A percentile compares a stretch with the other conserved stretches of the same genome.
These are phyloP conservation scores for Rhagoletis pomonella DNA, from an alignment of 1,140 invertebrate genomes.

Conservation along the genomic window DNA sequence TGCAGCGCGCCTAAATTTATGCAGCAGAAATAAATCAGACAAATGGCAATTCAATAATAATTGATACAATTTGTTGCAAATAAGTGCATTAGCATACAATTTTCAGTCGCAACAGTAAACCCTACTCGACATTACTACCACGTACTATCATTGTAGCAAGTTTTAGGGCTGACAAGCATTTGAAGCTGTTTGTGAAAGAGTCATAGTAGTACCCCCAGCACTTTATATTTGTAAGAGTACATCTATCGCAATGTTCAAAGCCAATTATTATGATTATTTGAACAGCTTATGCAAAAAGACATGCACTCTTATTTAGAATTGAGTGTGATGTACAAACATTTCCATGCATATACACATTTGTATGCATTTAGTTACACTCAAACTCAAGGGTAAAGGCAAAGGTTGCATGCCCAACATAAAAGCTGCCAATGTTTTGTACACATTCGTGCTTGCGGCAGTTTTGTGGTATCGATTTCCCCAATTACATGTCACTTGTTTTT, in stretches of 20 bases:
- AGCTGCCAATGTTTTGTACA: not conserved
- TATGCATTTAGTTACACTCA: not conserved
- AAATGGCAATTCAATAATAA: conserved; percentile 45
- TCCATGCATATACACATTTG: too few species aligned
- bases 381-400: not conserved
- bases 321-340: not conserved
- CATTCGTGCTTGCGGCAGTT: conserved; percentile 23
- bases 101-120: not conserved
- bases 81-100: not conserved
- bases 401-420: not conserved
- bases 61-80: conserved; percentile 28
- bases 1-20: conserved; percentile 15
- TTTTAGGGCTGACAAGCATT: not conserved
- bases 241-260: conserved; percentile 11
- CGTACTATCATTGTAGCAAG: conserved; percentile 3
- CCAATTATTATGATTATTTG: conserved; percentile 47
- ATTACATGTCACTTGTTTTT: conserved; percentile 34
- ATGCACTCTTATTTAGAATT: not conserved
- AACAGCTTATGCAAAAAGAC: conserved; percentile 10
- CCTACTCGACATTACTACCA: conserved; percentile 21
- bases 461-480: conserved; percentile 46
- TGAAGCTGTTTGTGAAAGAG: not conserved
- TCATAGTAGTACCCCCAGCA: not conserved
- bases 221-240: not conserved
- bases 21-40: not conserved